Evolutionary conservation across 1,140 invertebrate genomes (phyloP).

Genomic region (Magallana angulata): DNA sequence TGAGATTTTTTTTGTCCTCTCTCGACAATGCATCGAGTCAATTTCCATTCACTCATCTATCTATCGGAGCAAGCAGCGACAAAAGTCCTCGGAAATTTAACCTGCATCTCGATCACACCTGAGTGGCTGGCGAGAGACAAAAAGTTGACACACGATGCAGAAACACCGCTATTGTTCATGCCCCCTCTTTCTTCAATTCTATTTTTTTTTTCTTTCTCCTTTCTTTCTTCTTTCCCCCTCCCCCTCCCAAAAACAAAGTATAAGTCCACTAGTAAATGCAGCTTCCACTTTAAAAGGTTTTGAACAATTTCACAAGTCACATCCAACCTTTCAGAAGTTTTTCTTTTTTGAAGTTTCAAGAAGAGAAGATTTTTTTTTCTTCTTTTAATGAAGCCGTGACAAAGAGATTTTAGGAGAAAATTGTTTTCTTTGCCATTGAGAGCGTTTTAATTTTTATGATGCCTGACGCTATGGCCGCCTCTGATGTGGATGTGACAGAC

Average conservation of each 20-base stretch:
- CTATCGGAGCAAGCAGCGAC: slow-evolving; percentile 2
- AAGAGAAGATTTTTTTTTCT: not conserved
- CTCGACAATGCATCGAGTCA: not conserved
- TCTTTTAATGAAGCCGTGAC: not conserved
- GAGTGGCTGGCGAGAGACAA: slow-evolving; percentile 12
- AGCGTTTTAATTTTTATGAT: not conserved
- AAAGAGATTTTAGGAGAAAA: not conserved
- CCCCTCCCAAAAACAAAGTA: not conserved
- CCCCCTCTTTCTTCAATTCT: not conserved
- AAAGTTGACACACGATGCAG: slow-evolving; percentile 29
- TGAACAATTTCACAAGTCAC: not conserved
- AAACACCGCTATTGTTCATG: not conserved
- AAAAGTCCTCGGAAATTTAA: slow-evolving; percentile 28
- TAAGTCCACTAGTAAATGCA: not conserved
- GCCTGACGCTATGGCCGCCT: not conserved
- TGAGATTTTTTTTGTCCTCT: slow-evolving; percentile 6
- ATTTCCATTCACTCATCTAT: slow-evolving; percentile 1
- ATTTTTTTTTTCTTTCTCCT: not conserved
- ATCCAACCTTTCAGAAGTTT: not conserved
- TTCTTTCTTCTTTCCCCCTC: not conserved
- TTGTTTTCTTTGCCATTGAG: not conserved
- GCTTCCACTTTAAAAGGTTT: not conserved
- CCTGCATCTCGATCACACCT: slow-evolving; percentile 34
- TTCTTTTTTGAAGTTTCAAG: not conserved
- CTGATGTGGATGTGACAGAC: not conserved